phyloP scores from a whole-genome alignment of 2,888 invertebrate genomes.

The Nysson spinosus region DNA sequence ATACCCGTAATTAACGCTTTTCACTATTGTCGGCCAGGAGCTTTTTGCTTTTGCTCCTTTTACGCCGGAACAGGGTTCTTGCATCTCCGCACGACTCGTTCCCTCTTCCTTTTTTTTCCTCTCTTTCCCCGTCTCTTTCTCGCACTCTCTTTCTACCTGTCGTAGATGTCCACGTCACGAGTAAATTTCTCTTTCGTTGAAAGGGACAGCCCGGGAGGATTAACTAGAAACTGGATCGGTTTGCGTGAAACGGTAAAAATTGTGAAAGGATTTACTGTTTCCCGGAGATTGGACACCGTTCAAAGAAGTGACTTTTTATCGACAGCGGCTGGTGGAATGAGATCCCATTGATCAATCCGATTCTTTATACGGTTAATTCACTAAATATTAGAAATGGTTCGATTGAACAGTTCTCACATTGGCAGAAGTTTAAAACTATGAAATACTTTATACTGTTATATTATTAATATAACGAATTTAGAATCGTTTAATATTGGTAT shows the following conservation, averaged over 20 bases:
- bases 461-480: no score
- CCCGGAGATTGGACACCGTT: conserved; percentile 21
- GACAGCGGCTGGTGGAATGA: not conserved
- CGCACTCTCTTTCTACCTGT: not conserved
- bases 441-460: no score
- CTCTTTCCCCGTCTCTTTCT: not conserved
- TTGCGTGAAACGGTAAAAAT: conserved; percentile 67
- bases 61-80: conserved; percentile 37
- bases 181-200: conserved; percentile 74
- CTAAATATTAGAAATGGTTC: no score
- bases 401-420: no score
- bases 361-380: no score
- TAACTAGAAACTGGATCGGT: conserved; percentile 72
- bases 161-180: conserved; percentile 50
- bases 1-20: conserved; percentile 63
- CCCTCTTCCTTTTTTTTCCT: conserved; percentile 41
- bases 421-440: no score
- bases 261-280: conserved; percentile 39
- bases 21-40: conserved; percentile 59
- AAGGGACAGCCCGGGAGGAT: conserved; percentile 46
- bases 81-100: conserved; percentile 19
- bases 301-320: not conserved
- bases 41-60: conserved; percentile 47
- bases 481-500: no score
- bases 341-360: no score